These are phyloP conservation scores for Drosophila mauritiana DNA, from an alignment of 1,140 invertebrate species.

Conservation along the genomic window DNA sequence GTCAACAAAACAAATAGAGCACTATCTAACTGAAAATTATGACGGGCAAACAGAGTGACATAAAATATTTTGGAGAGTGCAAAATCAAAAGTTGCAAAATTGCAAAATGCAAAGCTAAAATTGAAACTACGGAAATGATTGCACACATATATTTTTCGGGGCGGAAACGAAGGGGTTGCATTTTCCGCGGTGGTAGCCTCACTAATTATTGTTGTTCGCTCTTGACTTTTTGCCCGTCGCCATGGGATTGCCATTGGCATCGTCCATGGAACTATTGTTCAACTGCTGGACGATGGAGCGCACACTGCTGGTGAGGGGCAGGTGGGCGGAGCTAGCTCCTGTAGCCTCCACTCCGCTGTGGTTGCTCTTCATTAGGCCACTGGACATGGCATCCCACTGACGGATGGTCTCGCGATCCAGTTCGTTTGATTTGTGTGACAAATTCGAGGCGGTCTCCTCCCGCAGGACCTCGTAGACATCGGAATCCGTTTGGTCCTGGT, in stretches of 20 bases:
- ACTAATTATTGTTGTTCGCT: constrained; percentile 38
- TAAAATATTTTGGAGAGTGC: constrained; percentile 39
- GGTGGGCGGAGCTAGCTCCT: constrained; percentile 17
- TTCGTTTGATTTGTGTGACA: constrained; percentile 86
- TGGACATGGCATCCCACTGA: constrained; percentile 94
- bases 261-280: constrained; percentile 56
- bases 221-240: constrained; percentile 36
- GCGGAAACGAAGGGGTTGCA: neutral
- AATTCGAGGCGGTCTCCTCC: constrained; percentile 73
- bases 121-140: constrained; percentile 12
- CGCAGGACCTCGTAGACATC: constrained; percentile 83
- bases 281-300: constrained; percentile 77
- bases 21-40: constrained; percentile 9
- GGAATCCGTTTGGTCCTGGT: constrained; percentile 41
- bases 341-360: constrained; percentile 17
- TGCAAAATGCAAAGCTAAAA: constrained; percentile 19
- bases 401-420: constrained; percentile 93
- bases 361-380: constrained; percentile 87
- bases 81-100: constrained; percentile 15
- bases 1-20: constrained; percentile 54
- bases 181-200: constrained; percentile 3
- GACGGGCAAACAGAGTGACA: constrained; percentile 22
- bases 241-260: constrained; percentile 42
- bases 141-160: constrained; percentile 29
- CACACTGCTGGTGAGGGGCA: constrained; percentile 73